Percentiles rank a stretch among this genome's conserved stretches.
Conservation (phyloP, 2,797 vertebrate species). For the Enteromius unitaeniatus region DNA sequence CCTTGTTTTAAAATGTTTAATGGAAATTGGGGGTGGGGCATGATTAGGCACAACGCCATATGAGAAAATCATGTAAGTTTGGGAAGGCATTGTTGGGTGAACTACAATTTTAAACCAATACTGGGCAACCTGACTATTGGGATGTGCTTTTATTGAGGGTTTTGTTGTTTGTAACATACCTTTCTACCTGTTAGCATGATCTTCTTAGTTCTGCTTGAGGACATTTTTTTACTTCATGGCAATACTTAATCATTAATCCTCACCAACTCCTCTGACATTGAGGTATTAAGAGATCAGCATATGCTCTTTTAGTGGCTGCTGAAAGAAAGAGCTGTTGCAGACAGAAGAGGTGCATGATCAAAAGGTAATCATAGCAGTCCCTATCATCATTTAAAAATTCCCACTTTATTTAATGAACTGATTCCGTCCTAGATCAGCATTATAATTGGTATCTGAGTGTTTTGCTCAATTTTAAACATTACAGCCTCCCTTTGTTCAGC, state of each 20-base stretch:
- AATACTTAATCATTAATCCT: slow-evolving; percentile 9
- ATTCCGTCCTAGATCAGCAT: slow-evolving; percentile 21
- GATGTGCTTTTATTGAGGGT: neutral
- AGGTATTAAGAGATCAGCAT: slow-evolving; percentile 8
- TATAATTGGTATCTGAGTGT: slow-evolving; percentile 40
- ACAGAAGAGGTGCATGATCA: slow-evolving; percentile 43
- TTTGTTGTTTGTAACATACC: neutral
- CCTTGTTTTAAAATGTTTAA: neutral
- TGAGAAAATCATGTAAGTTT: neutral
- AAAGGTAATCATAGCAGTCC: slow-evolving; percentile 38
- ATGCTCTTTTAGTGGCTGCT: slow-evolving; percentile 2
- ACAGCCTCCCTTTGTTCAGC: slow-evolving; percentile 11
- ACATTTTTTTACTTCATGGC: slow-evolving; percentile 1
- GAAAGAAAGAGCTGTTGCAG: slow-evolving; percentile 21
- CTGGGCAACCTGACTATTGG: neutral
- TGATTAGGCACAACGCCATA: neutral
- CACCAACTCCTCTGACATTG: slow-evolving; percentile 7
- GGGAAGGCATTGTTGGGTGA: neutral
- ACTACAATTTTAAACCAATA: neutral
- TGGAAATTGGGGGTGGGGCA: neutral
- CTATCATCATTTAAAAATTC: slow-evolving; percentile 26
- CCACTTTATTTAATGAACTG: slow-evolving; percentile 45
- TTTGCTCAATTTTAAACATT: slow-evolving; percentile 7
- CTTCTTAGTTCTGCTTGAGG: neutral
- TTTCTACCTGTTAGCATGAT: neutral